Evolutionary conservation across 2,113 vertebrate species (phyloP).

Genomic region (Trichomycterus rosablanca): DNA sequence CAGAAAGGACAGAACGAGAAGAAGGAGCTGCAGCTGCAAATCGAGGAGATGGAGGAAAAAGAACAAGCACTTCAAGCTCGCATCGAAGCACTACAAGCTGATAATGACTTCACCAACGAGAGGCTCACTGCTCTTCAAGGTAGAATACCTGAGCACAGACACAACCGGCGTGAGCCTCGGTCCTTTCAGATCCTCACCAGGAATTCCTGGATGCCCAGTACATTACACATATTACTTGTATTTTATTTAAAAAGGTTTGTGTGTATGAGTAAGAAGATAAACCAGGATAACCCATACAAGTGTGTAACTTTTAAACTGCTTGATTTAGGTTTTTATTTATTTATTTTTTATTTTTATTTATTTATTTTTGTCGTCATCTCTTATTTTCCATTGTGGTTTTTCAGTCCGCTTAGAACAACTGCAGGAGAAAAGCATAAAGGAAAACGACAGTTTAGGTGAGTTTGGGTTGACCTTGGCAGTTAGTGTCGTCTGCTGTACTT

Average conservation of each 20-base stretch:
- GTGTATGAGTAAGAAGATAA: constrained; percentile 1
- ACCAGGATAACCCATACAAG: too few relatives aligned
- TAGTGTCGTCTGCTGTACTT: constrained; percentile 29
- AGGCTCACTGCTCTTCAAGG: constrained; percentile 92
- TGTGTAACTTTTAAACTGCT: too few relatives aligned
- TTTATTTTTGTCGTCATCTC: constrained; percentile 62
- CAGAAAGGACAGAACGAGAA: constrained; percentile 89
- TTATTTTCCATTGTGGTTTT: constrained; percentile 74
- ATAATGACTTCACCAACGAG: constrained; percentile 98
- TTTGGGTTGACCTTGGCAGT: constrained; percentile 47
- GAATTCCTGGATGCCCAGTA: too few relatives aligned
- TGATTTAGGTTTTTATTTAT: neutral
- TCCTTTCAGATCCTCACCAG: too few relatives aligned
- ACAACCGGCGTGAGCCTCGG: too few relatives aligned
- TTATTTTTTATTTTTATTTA: neutral
- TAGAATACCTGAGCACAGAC: constrained; percentile 58
- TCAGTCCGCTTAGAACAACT: constrained; percentile 97
- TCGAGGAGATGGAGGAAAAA: constrained; percentile 98
- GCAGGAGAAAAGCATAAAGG: constrained; percentile 97
- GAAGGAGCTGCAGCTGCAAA: constrained; percentile 85
- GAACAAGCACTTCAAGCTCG: constrained; percentile 96
- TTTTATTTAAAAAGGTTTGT: neutral
- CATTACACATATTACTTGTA: too few relatives aligned
- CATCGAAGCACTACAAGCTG: constrained; percentile 94
- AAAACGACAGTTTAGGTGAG: constrained; percentile 96